Evolutionary conservation across 1,140 invertebrate species (phyloP).

Genomic region (Platyscapa corneri): DNA sequence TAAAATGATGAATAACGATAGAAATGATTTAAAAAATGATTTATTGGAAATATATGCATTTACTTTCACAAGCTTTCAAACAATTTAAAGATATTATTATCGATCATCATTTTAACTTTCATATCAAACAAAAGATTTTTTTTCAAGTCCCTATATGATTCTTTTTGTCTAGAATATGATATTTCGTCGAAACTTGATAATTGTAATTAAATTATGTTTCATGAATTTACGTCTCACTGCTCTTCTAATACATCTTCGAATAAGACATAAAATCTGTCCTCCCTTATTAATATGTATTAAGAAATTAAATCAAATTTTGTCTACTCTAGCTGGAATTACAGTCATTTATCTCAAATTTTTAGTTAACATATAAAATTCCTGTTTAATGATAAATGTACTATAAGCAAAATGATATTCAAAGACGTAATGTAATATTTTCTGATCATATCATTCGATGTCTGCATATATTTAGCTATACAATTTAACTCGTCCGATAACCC

Average conservation of each 20-base stretch:
- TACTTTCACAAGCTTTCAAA: too few species aligned
- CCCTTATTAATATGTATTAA: neutral
- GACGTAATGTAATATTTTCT: neutral
- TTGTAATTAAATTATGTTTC: neutral
- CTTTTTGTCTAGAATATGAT: neutral
- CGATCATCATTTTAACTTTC: neutral
- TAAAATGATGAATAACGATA: too few species aligned
- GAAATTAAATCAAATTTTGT: neutral
- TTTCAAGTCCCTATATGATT: neutral
- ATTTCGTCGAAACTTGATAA: neutral
- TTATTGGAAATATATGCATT: too few species aligned
- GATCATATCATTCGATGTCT: neutral
- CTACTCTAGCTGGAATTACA: neutral
- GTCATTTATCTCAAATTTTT: neutral
- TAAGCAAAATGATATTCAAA: neutral
- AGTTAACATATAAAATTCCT: neutral
- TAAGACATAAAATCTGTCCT: neutral
- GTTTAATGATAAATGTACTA: neutral
- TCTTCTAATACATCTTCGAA: slow-evolving; percentile 8
- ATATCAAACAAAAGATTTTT: neutral
- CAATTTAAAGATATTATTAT: too few species aligned
- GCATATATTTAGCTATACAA: neutral
- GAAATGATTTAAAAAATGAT: too few species aligned
- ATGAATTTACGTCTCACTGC: neutral
- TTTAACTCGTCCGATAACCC: neutral